Percentiles rank a stretch among this genome's conserved stretches.
Conservation (phyloP, 2,797 vertebrate genomes). For the Thaleichthys pacificus region DNA sequence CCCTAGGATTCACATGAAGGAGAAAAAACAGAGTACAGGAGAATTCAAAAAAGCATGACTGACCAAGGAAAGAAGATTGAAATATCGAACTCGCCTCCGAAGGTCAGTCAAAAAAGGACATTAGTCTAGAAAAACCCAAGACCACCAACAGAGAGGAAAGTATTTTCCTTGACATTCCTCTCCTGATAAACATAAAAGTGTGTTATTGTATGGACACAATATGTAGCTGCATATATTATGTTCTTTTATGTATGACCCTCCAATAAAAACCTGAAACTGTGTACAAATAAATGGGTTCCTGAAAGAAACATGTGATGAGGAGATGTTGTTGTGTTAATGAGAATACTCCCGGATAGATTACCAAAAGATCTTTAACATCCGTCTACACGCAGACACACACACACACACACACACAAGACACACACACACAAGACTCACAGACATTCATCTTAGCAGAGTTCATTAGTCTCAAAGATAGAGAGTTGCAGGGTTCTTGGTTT, state of each 20-base stretch:
- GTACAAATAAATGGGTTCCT: constrained; percentile 11
- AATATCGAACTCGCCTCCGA: constrained; percentile 27
- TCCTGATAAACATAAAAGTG: background rate
- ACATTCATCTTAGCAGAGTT: constrained; percentile 30
- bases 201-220: background rate
- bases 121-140: background rate
- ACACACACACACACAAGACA: background rate
- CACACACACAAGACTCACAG: background rate
- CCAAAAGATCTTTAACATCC: background rate
- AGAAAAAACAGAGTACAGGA: constrained; percentile 30
- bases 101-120: background rate
- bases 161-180: background rate
- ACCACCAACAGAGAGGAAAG: background rate
- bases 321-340: constrained; percentile 13
- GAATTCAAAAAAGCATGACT: constrained; percentile 56
- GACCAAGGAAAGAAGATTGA: constrained; percentile 32
- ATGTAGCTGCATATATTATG: constrained; percentile 16
- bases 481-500: constrained; percentile 32
- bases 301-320: constrained; percentile 24
- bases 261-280: constrained; percentile 17
- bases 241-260: constrained; percentile 16
- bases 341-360: background rate
- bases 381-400: constrained; percentile 12
- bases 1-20: constrained; percentile 65
- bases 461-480: constrained; percentile 28